Evolutionary conservation across 2,888 invertebrate genomes (phyloP).

Genomic region (Digitonthophagus gazella): DNA sequence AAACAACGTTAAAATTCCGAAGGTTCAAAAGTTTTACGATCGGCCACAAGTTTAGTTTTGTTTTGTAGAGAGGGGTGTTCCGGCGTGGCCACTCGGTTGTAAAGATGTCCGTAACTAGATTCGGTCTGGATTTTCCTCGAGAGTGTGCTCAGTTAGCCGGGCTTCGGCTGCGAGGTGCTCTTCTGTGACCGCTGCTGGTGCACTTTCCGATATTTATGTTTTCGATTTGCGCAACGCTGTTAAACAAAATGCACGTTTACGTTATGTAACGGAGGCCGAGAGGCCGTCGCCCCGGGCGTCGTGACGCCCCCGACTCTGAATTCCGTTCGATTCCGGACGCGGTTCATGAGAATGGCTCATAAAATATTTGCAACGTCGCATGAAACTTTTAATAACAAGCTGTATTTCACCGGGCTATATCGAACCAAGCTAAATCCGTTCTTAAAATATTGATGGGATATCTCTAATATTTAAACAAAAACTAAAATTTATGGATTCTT

Average conservation of each 20-base stretch:
- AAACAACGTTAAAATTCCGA: neutral
- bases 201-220: constrained; percentile 17
- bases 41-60: neutral
- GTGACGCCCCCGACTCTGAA: neutral
- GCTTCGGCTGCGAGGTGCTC: constrained; percentile 7
- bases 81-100: neutral
- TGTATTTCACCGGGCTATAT: neutral
- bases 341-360: neutral
- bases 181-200: constrained; percentile 10
- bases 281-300: neutral
- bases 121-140: constrained; percentile 5
- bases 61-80: neutral
- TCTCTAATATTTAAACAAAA: neutral
- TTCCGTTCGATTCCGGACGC: neutral
- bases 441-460: neutral
- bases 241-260: constrained; percentile 12
- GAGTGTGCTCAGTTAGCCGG: constrained; percentile 5
- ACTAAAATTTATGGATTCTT: neutral
- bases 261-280: constrained; percentile 1
- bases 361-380: neutral
- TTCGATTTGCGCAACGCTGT: constrained; percentile 13
- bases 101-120: constrained; percentile 7
- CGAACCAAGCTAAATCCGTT: neutral
- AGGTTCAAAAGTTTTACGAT: neutral
- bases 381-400: neutral